Evolutionary conservation across 1,140 invertebrate genomes (phyloP).

Genomic region (Drosophila triauraria): DNA sequence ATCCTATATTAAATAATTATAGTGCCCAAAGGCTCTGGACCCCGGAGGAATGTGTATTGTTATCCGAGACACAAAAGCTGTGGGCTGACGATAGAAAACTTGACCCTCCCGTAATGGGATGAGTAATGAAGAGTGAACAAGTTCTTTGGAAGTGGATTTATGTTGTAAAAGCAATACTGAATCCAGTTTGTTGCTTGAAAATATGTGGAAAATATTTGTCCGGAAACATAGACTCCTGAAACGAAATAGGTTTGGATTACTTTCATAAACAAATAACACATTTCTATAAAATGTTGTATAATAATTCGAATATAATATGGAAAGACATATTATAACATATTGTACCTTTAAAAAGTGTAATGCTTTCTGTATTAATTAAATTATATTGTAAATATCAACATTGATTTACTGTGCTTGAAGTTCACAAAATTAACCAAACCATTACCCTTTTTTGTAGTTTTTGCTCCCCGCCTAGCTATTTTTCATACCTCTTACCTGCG

Average conservation of each 20-base stretch:
- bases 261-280: neutral
- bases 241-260: neutral
- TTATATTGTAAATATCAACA: neutral
- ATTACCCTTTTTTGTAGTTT: neutral
- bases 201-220: neutral
- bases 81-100: constrained; percentile 11
- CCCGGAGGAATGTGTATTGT: constrained; percentile 32
- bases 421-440: neutral
- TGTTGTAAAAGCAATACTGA: neutral
- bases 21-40: constrained; percentile 7
- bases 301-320: too few species aligned
- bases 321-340: too few species aligned
- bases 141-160: neutral
- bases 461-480: neutral
- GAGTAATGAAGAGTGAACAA: constrained; percentile 16
- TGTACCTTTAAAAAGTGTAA: too few species aligned
- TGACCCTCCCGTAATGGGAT: constrained; percentile 14
- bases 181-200: neutral
- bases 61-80: constrained; percentile 13
- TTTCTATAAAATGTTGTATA: too few species aligned
- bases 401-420: neutral
- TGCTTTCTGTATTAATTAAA: neutral
- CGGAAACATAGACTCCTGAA: neutral
- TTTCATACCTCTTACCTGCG: constrained; percentile 1
- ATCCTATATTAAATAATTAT: constrained; percentile 63